Percentiles rank a stretch among this genome's conserved stretches.
Evolutionary conservation across 2,113 vertebrate species (phyloP).

Genomic region (Parus major): DNA sequence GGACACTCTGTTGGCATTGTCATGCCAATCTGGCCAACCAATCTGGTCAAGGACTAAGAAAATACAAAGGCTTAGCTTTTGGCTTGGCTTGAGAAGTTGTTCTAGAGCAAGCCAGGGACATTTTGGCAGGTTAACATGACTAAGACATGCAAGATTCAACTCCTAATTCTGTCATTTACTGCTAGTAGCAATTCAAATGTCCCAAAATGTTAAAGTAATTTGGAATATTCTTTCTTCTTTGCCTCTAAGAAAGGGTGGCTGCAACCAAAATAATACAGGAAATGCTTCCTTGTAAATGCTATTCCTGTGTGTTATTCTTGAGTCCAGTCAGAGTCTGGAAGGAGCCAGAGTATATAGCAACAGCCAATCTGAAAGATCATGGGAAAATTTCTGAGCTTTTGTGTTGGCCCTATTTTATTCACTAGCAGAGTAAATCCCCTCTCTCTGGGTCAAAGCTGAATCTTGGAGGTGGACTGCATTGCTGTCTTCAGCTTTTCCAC

Average conservation of each 20-base stretch:
- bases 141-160: background rate
- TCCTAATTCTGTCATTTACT: background rate
- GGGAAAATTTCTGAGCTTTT: background rate
- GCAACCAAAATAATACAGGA: background rate
- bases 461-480: background rate
- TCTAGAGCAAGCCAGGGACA: constrained; percentile 41
- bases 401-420: background rate
- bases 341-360: background rate
- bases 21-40: constrained; percentile 42
- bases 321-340: background rate
- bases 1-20: constrained; percentile 35
- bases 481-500: background rate
- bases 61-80: constrained; percentile 42
- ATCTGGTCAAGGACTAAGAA: constrained; percentile 62
- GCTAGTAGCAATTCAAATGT: background rate
- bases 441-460: background rate
- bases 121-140: background rate
- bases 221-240: background rate
- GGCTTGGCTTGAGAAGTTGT: constrained; percentile 38
- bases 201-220: background rate
- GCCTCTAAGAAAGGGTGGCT: background rate
- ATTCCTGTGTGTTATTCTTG: background rate
- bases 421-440: background rate
- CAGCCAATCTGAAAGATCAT: background rate
- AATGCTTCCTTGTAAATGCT: background rate